Percentiles rank a stretch among this genome's conserved stretches.
These are phyloP conservation scores for Tholera decimalis DNA, from an alignment of 2,888 invertebrate species.

Conservation along the genomic window DNA sequence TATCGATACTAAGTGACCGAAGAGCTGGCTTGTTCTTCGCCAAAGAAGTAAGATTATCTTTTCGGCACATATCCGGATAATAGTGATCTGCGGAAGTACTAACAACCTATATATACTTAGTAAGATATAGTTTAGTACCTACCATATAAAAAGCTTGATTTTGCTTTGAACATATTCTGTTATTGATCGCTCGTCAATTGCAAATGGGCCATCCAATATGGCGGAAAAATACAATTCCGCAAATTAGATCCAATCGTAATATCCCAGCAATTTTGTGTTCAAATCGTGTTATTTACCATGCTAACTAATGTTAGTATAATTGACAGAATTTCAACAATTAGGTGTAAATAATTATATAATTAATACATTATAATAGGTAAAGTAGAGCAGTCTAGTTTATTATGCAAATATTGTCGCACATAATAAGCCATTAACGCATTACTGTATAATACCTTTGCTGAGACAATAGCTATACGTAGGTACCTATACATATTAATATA, in stretches of 20 bases:
- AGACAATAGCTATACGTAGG: conserved; percentile 22
- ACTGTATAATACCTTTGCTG: conserved; percentile 43
- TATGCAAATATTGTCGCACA: conserved; percentile 67
- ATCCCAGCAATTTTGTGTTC: neutral
- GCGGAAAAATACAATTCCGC: neutral
- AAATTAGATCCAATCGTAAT: neutral
- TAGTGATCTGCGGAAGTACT: too few species aligned
- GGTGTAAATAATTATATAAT: conserved; percentile 27
- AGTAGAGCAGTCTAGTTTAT: conserved; percentile 65
- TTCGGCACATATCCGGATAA: too few species aligned
- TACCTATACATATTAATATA: neutral
- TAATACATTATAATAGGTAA: conserved; percentile 30
- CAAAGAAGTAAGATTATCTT: too few species aligned
- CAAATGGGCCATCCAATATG: neutral
- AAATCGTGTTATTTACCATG: neutral
- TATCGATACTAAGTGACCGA: too few species aligned
- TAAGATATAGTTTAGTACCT: too few species aligned
- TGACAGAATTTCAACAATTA: conserved; percentile 1
- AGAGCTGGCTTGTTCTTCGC: too few species aligned
- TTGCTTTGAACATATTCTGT: too few species aligned
- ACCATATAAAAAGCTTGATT: too few species aligned
- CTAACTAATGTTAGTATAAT: neutral
- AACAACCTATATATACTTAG: too few species aligned
- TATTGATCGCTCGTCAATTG: neutral
- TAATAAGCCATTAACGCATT: conserved; percentile 68